A percentile compares a stretch with the other conserved stretches of the same genome.
These are phyloP conservation scores for Caerostris extrusa DNA, from an alignment of 1,140 invertebrate genomes.

Conservation along the genomic window DNA sequence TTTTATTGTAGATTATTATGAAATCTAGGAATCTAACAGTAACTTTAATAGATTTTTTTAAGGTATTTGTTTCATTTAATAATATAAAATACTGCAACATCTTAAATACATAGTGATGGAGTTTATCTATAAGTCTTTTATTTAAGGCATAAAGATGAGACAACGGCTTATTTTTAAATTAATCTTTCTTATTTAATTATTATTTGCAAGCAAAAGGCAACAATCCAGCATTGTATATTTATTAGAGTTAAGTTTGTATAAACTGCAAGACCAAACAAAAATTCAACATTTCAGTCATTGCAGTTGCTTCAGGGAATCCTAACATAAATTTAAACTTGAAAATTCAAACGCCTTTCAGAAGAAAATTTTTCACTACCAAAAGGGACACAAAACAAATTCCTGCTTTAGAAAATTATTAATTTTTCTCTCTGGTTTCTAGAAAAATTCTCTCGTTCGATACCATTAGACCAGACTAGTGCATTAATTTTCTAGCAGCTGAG, in stretches of 20 bases:
- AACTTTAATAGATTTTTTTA: too few species aligned
- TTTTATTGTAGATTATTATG: too few species aligned
- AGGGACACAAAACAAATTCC: constrained; percentile 31
- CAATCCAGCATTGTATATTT: too few species aligned
- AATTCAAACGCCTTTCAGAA: neutral
- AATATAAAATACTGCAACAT: too few species aligned
- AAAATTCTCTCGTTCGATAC: constrained; percentile 32
- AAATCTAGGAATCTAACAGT: too few species aligned
- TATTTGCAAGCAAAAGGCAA: too few species aligned
- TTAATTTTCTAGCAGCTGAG: constrained; percentile 61
- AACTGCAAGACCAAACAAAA: neutral
- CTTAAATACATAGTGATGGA: too few species aligned
- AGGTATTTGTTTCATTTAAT: too few species aligned
- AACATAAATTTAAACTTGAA: neutral
- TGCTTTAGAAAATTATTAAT: constrained; percentile 38
- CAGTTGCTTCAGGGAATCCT: neutral
- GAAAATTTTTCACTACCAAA: neutral
- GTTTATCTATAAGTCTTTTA: too few species aligned
- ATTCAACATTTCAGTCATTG: neutral
- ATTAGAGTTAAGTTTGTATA: neutral
- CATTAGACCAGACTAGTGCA: constrained; percentile 44
- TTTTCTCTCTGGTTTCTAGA: constrained; percentile 19
- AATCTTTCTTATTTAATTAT: too few species aligned
- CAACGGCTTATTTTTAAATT: too few species aligned
- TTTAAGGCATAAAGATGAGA: too few species aligned